Base-by-base conservation (phyloP, 2,888 invertebrate species). In the Luffia ferchaultella region DNA sequence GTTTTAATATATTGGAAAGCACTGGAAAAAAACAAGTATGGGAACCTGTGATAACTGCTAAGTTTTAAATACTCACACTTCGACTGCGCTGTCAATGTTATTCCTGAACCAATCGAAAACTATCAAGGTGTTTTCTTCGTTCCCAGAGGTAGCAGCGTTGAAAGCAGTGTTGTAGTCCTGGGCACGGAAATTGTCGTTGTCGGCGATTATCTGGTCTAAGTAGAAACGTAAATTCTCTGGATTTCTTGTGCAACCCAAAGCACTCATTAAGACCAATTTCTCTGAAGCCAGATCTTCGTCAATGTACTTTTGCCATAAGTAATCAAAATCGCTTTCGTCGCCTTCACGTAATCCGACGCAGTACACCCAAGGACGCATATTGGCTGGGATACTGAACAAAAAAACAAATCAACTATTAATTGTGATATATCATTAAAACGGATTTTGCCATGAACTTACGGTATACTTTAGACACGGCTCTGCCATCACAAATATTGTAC, bases 311-410 rank as follows among this genome's bases (percentile, higher is more conserved):
- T 76, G 58, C 88, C 91, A 91, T 56, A 91, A 80, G 59, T 79
- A 87, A 3, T 89, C 64, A 86, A 92, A 95, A 54, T 93, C 89
- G 0, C 67, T 66, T 18, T 76, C 70, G 0, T 70, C 76, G 0
- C 91, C 93, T 49, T 87, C 67, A 18, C 88, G 86, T 2, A 95
- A 76, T 15, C 89, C 92, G 15, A 85, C 85, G 65, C 95, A 95
- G 72, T 93, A 95, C 5, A 94, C 90, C 51, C 88, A 86, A 2
- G 86, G 75, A 48, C 91, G 89, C 61, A 93, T 70, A 52, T 83
- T 83, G 1, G 82, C 62, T 20, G 70, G 68, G 9, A 79, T 53
- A 7, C 78, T 79, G 54, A 15, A 60, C 57, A 16, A 1, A 48
- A 45, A 52, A n/a, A 17, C 42, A 20, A 42, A 42, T 16, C 17